These are phyloP conservation scores for Phoxinus dragarum DNA, from an alignment of 2,797 vertebrate genomes.

Conservation along the genomic window DNA sequence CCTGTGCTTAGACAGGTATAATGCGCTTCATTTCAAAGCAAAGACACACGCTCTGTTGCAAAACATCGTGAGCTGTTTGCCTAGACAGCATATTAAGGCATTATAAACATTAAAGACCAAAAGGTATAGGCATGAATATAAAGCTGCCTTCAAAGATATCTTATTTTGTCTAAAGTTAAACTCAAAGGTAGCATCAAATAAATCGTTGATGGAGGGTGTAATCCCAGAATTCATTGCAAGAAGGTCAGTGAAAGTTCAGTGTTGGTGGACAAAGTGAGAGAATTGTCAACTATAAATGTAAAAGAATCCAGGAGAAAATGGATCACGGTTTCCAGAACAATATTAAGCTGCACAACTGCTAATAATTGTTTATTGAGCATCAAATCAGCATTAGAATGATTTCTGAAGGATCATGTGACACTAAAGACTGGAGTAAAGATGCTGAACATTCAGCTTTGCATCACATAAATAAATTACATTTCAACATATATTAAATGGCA, in stretches of 20 bases:
- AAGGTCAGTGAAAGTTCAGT: not conserved
- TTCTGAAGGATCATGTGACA: not conserved
- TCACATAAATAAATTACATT: not conserved
- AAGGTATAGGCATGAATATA: not conserved
- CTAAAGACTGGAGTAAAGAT: not conserved
- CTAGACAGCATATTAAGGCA: slow-evolving; percentile 6
- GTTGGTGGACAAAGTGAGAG: not conserved
- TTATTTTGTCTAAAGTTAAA: not conserved
- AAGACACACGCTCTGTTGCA: slow-evolving; percentile 29
- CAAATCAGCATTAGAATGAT: not conserved
- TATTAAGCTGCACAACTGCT: not conserved
- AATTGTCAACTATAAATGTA: not conserved
- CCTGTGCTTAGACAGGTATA: slow-evolving; percentile 60
- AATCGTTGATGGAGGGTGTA: not conserved
- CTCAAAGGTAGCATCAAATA: not conserved
- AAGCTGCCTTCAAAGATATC: not conserved
- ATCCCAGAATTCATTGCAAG: not conserved
- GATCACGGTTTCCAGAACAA: not conserved
- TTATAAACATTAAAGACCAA: not conserved
- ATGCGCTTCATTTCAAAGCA: slow-evolving; percentile 56
- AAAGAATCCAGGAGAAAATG: not conserved
- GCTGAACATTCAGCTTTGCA: not conserved
- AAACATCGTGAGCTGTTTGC: not conserved
- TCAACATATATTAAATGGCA: not conserved
- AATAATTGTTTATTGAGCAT: not conserved